Conservation (phyloP, 2,113 vertebrate species). For the Seriola aureovittata region DNA sequence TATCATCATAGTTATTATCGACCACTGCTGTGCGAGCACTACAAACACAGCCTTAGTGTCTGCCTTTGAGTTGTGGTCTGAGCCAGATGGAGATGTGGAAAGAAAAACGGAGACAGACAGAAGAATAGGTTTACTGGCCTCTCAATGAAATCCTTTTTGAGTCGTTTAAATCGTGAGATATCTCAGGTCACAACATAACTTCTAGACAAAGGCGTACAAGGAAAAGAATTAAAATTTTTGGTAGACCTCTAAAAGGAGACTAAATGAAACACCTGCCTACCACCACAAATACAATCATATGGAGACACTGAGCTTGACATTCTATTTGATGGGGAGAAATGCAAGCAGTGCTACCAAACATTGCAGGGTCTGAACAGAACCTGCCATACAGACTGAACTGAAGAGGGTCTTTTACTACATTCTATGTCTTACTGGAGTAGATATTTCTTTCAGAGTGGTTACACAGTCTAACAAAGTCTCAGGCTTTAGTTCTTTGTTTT, state of each 20-base stretch:
- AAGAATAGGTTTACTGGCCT: slow-evolving; percentile 15
- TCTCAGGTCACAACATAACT: slow-evolving; percentile 26
- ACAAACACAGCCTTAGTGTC: slow-evolving; percentile 41
- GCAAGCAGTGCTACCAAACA: slow-evolving; percentile 16
- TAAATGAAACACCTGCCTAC: slow-evolving; percentile 17
- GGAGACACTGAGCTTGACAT: slow-evolving; percentile 7
- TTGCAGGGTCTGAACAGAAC: neutral
- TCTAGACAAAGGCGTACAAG: neutral
- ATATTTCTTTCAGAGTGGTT: neutral
- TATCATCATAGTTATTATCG: slow-evolving; percentile 68
- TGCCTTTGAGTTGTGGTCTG: slow-evolving; percentile 24
- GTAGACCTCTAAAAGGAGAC: slow-evolving; percentile 19
- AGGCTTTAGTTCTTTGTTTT: neutral
- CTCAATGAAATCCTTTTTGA: slow-evolving; percentile 23
- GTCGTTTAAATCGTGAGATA: slow-evolving; percentile 22
- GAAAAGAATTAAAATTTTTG: slow-evolving; percentile 5
- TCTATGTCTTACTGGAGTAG: neutral
- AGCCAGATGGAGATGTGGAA: slow-evolving; percentile 34
- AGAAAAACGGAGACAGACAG: neutral
- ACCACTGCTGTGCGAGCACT: slow-evolving; percentile 62
- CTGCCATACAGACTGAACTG: neutral
- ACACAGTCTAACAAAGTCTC: neutral
- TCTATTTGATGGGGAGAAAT: slow-evolving; percentile 15
- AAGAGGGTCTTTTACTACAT: neutral
- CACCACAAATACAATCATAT: slow-evolving; percentile 8